Percentiles rank a stretch among this genome's conserved stretches.
These are phyloP conservation scores for Synanthedon vespiformis DNA, from an alignment of 2,888 invertebrate genomes.

Conservation along the genomic window DNA sequence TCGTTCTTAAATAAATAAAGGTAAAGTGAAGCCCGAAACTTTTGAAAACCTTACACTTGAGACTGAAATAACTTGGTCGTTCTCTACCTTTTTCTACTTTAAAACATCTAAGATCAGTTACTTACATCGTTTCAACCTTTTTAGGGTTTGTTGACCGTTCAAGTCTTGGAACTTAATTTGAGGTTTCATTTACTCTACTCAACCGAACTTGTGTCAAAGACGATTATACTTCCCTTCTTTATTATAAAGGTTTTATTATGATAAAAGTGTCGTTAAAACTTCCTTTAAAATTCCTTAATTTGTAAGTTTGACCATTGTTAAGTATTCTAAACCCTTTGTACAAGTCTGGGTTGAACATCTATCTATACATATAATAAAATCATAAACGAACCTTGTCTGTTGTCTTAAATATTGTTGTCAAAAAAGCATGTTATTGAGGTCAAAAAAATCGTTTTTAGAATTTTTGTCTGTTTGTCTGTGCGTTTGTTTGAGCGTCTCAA, in stretches of 20 bases:
- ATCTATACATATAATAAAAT: no score
- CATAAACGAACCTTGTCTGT: no score
- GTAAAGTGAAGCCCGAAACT: background rate
- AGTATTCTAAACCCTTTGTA: no score
- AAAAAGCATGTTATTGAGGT: no score
- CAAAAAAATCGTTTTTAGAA: background rate
- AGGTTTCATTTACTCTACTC: background rate
- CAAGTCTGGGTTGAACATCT: no score
- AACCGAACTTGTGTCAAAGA: background rate
- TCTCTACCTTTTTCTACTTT: background rate
- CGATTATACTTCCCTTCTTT: background rate
- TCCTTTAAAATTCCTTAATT: background rate
- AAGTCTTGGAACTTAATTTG: background rate
- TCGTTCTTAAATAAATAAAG: no score
- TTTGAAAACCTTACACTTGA: background rate
- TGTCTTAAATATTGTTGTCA: no score
- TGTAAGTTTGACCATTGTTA: background rate
- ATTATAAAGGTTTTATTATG: background rate
- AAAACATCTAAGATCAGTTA: background rate
- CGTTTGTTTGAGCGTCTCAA: background rate
- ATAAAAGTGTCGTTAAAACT: background rate
- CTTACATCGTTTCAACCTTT: background rate
- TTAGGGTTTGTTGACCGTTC: background rate
- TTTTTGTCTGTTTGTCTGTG: background rate
- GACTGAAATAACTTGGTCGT: background rate